Evolutionary conservation across 2,888 invertebrate genomes (phyloP).

Genomic region (Parochlus steinenii): DNA sequence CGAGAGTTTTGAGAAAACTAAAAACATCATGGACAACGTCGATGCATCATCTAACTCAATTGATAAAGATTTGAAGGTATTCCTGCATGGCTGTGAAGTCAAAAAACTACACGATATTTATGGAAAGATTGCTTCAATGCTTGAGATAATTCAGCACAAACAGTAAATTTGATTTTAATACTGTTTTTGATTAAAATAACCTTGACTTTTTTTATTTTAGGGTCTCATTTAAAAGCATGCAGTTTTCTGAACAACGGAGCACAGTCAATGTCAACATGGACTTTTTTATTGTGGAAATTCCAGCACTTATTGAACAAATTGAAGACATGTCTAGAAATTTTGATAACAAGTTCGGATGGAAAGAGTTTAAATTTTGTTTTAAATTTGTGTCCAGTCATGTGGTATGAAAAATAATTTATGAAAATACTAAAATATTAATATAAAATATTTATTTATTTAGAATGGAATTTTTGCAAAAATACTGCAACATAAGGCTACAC

Average conservation of each 20-base stretch:
- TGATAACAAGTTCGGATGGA: constrained; percentile 43
- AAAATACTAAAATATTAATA: constrained; percentile 1
- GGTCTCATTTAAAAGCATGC: constrained; percentile 42
- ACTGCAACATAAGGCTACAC: constrained; percentile 31
- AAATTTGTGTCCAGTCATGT: constrained; percentile 47
- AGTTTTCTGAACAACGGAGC: constrained; percentile 38
- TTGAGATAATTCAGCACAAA: constrained; percentile 25
- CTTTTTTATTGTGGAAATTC: constrained; percentile 44
- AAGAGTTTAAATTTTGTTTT: constrained; percentile 44
- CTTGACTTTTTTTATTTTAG: constrained; percentile 23
- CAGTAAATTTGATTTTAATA: constrained; percentile 17
- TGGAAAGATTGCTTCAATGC: constrained; percentile 23
- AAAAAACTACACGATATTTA: constrained; percentile 28
- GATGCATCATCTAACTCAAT: constrained; percentile 19
- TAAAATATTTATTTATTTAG: constrained; percentile 19
- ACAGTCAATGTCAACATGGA: constrained; percentile 44
- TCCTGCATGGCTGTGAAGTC: constrained; percentile 26
- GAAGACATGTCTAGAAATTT: constrained; percentile 43
- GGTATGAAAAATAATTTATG: constrained; percentile 29
- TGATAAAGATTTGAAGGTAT: constrained; percentile 24
- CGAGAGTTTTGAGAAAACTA: no score
- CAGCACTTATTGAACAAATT: constrained; percentile 39
- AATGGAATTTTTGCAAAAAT: constrained; percentile 35
- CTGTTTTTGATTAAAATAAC: background rate
- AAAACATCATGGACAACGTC: constrained; percentile 17